Base-by-base conservation (phyloP, 2,113 vertebrate species). In the Uria aalge region DNA sequence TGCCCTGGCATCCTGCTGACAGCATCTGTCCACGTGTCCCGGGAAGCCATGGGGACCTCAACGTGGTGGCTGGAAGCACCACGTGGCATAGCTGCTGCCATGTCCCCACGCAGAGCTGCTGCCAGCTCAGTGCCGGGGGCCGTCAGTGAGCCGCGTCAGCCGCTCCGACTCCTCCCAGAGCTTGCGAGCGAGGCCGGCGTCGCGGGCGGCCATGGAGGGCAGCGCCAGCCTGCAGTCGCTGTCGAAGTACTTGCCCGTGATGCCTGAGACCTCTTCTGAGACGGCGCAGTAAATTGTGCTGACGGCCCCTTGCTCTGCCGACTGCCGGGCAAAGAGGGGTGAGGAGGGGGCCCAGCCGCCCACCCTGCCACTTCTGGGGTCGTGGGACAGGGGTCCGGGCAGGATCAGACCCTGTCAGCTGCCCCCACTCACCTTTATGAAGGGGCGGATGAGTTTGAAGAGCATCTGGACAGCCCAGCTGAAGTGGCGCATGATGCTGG, bases 241-340 rank as follows among this genome's bases (percentile, higher is more conserved):
- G 95, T 98, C 98, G 5, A 99, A 98, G 72, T 99, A 99, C 85
- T 99, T 99, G 24, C 99, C 99, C 0, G 97, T 98, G 93, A 99
- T 89, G 22, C 98, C 98, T 9, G 98, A 97, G 0, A 93, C 97
- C 52, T 99, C 99, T 68, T 99, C 98, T 0, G 99, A 97, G 13
- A 99, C 90, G 0, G 98, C 98, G 9, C 99, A 98, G 97, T 98
- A 99, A 57, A 99, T 98, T 27, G 98, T 63, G 90, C 98, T 99
- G 94, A 92, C n/a, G 1, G 99, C 98, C 1, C 99, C 99, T 78
- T 99, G 97, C 78, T 98, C 94, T 9, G 98, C 27, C 1, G 97
- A 97, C 99, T 99, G 97, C 3, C 2, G 2, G 66, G n/a, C 0
- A 2, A 0, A 3, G 19, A 2, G 5, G 5, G 17, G 60, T 87